phyloP scores from a whole-genome alignment of 2,888 invertebrate species.

The Phorcus lineatus region DNA sequence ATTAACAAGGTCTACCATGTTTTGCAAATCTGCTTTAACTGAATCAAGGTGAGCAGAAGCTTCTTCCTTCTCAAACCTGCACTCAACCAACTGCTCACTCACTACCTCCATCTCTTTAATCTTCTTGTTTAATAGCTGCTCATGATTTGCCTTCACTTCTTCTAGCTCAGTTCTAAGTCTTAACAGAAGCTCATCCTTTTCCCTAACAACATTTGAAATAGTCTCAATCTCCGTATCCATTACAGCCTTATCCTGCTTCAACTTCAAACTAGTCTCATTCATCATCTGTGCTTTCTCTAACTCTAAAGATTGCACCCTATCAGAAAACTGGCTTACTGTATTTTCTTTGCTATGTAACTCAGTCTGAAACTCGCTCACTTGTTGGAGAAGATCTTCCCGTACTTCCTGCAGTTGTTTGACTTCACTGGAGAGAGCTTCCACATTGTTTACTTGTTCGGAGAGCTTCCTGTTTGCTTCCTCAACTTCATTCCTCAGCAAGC shows the following conservation, averaged over 20 bases:
- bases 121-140: not conserved
- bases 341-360: not conserved
- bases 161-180: not conserved
- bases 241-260: not conserved
- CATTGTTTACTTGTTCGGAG: no score
- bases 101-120: not conserved
- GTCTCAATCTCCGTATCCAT: not conserved
- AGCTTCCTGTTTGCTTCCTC: no score
- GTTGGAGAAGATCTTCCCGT: not conserved
- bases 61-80: not conserved
- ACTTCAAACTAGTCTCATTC: not conserved
- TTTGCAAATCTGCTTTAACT: not conserved
- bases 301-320: not conserved
- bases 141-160: not conserved
- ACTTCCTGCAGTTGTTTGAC: constrained; percentile 11
- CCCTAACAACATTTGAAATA: not conserved
- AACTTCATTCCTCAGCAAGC: no score
- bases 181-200: not conserved
- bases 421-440: constrained; percentile 24
- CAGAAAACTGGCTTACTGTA: not conserved
- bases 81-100: not conserved
- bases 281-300: not conserved
- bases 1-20: not conserved
- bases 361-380: not conserved
- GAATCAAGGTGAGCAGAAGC: not conserved